Base-by-base conservation (phyloP, 2,888 invertebrate genomes). In the Ectropis crepuscularia region DNA sequence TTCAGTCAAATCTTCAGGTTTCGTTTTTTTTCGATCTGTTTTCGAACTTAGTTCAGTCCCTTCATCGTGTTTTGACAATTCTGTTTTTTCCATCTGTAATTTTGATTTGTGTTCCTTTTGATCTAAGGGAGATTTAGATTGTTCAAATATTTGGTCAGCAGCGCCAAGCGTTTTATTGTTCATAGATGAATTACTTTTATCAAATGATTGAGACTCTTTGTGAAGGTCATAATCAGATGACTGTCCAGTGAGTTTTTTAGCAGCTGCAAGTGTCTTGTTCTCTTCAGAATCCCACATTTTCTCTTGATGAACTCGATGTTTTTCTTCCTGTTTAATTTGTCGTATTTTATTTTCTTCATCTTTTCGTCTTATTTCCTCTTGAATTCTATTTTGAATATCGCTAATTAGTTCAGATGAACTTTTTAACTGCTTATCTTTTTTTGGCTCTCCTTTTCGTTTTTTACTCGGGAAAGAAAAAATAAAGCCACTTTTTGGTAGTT, bases 321-420 rank as follows among this genome's bases (percentile, higher is more conserved):
- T 70, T 64, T 70, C 63, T 61, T 65, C 61, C 55, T 72, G 67
- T 54, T 68, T 49, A 42, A 49, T 47, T 69, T 70, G 61, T 53
- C 39, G 70, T 28, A 63, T 51, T 12, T 41, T 65, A 57, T 76
- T 61, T 60, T 74, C 68, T 58, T 70, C 57, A 16, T 41, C 50
- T 28, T 12, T 57, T 50, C 62, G 53, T 7, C 51, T 62, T 48
- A 77, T 61, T 63, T 75, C 68, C 63, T 73, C 67, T 49, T 66
- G 48, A 39, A 82, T 64, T 71, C 70, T 83, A 63, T 85, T 77
- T 73, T 77, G 73, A 5, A 79, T 82, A 51, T 83, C 74, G 75
- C 74, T 79, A 50, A 88, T 82, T 47, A 89, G 72, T 68, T 86
- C 83, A 10, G 82, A 77, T 7, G 89, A 89, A 70, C 78, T 83